Conservation (phyloP, 2,797 vertebrate species). For the Bradypodion ventrale region DNA sequence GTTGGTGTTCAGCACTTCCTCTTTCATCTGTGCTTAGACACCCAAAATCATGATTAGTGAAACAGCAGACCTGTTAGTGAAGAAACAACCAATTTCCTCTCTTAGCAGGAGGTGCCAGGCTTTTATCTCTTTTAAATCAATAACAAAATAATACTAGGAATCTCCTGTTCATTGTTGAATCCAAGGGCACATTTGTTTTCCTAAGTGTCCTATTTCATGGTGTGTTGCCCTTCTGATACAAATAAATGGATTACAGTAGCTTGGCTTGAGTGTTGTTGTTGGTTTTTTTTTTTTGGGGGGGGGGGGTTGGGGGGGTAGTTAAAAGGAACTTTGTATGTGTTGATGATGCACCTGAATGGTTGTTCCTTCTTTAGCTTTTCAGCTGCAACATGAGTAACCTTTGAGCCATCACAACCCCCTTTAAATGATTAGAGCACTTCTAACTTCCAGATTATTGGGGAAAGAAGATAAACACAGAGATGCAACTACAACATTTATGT, state of each 20-base stretch:
- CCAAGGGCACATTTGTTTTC: background rate
- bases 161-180: background rate
- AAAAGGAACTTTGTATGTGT: background rate
- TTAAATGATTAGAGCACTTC: background rate
- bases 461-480: background rate
- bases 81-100: background rate
- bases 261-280: background rate
- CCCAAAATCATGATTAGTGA: background rate
- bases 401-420: background rate
- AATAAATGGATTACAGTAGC: background rate
- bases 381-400: background rate
- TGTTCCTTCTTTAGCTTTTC: background rate
- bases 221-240: background rate
- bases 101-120: background rate
- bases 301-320: too few relatives aligned
- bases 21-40: background rate
- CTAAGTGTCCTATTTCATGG: constrained; percentile 1
- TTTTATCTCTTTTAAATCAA: background rate
- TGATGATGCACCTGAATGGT: accelerated
- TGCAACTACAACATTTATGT: too few relatives aligned
- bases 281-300: background rate
- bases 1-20: background rate
- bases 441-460: background rate
- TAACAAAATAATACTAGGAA: background rate
- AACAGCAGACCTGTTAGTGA: background rate